Conservation (phyloP, 2,888 invertebrate genomes). For the Patella ulyssiponensis region DNA sequence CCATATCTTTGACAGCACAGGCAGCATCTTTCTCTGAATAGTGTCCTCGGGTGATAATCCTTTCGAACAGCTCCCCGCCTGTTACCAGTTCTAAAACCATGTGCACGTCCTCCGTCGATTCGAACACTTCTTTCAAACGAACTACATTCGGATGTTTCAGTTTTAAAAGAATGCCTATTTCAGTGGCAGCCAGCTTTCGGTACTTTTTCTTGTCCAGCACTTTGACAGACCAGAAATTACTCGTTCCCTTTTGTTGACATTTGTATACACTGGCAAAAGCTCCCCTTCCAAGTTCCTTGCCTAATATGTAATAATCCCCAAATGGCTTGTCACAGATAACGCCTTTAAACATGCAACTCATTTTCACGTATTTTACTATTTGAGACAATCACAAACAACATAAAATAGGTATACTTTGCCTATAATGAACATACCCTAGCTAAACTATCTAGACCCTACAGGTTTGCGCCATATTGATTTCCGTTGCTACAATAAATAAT, state of each 20-base stretch:
- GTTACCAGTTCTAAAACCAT: constrained; percentile 69
- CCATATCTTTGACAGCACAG: constrained; percentile 63
- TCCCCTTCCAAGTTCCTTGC: constrained; percentile 64
- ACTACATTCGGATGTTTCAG: constrained; percentile 65
- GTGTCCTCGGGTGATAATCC: constrained; percentile 65
- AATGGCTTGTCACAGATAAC: constrained; percentile 63
- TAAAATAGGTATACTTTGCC: too few species aligned
- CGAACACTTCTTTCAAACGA: constrained; percentile 68
- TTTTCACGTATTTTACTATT: not conserved
- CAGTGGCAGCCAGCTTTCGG: constrained; percentile 62
- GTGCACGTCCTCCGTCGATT: constrained; percentile 60
- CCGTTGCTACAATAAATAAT: too few species aligned
- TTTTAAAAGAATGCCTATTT: constrained; percentile 64
- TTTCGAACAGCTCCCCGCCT: constrained; percentile 72
- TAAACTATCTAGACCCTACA: too few species aligned
- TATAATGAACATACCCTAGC: too few species aligned
- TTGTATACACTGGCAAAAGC: constrained; percentile 66
- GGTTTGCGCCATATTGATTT: too few species aligned
- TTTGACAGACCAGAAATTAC: constrained; percentile 65
- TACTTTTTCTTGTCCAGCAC: constrained; percentile 66
- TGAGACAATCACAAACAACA: too few species aligned
- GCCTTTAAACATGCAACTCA: constrained; percentile 48
- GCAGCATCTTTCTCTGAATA: constrained; percentile 71
- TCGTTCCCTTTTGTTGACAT: constrained; percentile 62
- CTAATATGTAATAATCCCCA: constrained; percentile 56